Evolutionary conservation across 2,888 invertebrate species (phyloP).

Genomic region (Halocaridina rubra): DNA sequence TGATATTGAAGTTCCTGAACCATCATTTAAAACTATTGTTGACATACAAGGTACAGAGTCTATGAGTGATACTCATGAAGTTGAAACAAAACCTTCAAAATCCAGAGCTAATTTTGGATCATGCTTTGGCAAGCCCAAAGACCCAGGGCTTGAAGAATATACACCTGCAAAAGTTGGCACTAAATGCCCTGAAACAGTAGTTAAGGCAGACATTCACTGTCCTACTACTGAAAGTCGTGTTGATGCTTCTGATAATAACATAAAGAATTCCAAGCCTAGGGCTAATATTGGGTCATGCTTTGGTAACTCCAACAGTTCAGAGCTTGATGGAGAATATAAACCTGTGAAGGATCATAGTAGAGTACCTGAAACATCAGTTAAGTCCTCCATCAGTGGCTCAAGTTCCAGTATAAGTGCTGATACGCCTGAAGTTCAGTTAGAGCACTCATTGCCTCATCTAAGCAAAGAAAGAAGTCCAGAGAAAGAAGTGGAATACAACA

Average conservation of each 20-base stretch:
- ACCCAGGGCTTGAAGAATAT: constrained; percentile 20
- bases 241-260: background rate
- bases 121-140: constrained; percentile 39
- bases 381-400: too few species aligned
- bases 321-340: constrained; percentile 21
- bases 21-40: background rate
- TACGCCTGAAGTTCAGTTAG: background rate
- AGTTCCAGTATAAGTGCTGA: background rate
- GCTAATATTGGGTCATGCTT: constrained; percentile 40
- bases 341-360: background rate
- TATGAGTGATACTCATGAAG: background rate
- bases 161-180: background rate
- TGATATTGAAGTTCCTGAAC: background rate
- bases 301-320: constrained; percentile 23
- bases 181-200: background rate
- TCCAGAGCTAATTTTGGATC: constrained; percentile 23
- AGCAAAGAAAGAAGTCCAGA: constrained; percentile 25
- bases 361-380: background rate
- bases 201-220: background rate
- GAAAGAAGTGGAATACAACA: constrained; percentile 16
- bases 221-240: background rate
- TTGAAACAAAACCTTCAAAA: constrained; percentile 22
- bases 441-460: too few species aligned
- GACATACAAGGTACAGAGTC: background rate
- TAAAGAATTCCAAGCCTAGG: constrained; percentile 23